Percentiles rank a stretch among this genome's conserved stretches.
These are phyloP conservation scores for Scartelaos histophorus DNA, from an alignment of 2,113 vertebrate genomes.

Conservation along the genomic window DNA sequence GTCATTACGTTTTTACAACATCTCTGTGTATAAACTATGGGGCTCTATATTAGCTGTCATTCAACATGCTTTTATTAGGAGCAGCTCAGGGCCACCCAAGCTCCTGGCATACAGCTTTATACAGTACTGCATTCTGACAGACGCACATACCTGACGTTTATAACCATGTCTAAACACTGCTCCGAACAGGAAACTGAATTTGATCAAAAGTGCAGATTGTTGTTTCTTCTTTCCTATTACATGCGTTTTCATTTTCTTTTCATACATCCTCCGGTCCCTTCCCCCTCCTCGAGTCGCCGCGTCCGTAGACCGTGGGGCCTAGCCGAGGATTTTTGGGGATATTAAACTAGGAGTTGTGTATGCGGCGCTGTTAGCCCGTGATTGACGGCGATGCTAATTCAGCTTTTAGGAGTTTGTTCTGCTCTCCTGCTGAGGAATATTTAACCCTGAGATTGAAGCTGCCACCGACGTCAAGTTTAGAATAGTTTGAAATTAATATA, in stretches of 20 bases:
- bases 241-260: conserved; percentile 60
- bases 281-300: conserved; percentile 55
- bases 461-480: not conserved
- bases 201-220: conserved; percentile 62
- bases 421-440: conserved; percentile 53
- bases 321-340: conserved; percentile 55
- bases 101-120: conserved; percentile 14
- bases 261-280: conserved; percentile 8
- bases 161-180: conserved; percentile 31
- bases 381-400: conserved; percentile 76
- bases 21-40: conserved; percentile 8
- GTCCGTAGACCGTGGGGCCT: conserved; percentile 65
- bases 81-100: conserved; percentile 10
- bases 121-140: conserved; percentile 1
- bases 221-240: conserved; percentile 45
- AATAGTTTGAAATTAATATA: not conserved
- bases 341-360: conserved; percentile 59
- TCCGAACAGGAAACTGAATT: conserved; percentile 40
- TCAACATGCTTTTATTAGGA: conserved; percentile 19
- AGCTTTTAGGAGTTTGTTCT: conserved; percentile 68
- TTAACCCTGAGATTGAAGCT: conserved; percentile 56
- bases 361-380: conserved; percentile 35
- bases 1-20: conserved; percentile 2
- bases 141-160: conserved; percentile 24
- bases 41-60: conserved; percentile 16